Evolutionary conservation across 2,888 invertebrate genomes (phyloP), one percentile per base, ranked within the genome.

Genomic region (Leptopilina drosophilae): DNA sequence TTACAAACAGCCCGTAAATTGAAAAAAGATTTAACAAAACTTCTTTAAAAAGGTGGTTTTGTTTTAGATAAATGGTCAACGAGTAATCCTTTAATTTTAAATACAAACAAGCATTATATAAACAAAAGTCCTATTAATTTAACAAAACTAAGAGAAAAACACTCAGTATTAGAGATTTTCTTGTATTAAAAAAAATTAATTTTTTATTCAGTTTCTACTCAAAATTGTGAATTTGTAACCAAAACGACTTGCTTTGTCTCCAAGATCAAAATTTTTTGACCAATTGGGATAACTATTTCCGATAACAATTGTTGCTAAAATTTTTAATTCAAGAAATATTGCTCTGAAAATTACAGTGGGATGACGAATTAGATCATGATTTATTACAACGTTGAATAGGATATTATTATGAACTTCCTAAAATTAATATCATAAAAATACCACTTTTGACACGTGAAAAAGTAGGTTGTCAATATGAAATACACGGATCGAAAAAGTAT

Each of bases 241-340:
- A n/a, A 78, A 80, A 64, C 80, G 82, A 33, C 20, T 64, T 5
- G 78, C 79, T 15, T 67, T 81, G 20, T 82, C 79, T 8, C 56
- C 42, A n/a, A 82, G 62, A 14, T 75, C 82, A 14, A 12, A 75
- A 82, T 42, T 82, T 42, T 82, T 80, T 46, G 82, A 82, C 53
- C 80, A 67, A 1, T 42, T 82, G 7, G 82, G 79, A 40, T 81
- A 77, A 9, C 26, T 79, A 2, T 49, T 67, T 15, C 81, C 77
- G n/a, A 77, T 81, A 62, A 14, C 65, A 26, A 77, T 81, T 53
- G 42, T 9, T 6, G 76, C 81, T 14, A 77, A 81, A 49, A 77
- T 77, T 11, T 5, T 79, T 49, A n/a, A 73, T 79, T 14, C 81
- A 81, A 69, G 76, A 75, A n/a, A 11, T 79, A 12, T 79, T 76